Conservation (phyloP, 1,140 invertebrate genomes). For the Sinonovacula constricta region DNA sequence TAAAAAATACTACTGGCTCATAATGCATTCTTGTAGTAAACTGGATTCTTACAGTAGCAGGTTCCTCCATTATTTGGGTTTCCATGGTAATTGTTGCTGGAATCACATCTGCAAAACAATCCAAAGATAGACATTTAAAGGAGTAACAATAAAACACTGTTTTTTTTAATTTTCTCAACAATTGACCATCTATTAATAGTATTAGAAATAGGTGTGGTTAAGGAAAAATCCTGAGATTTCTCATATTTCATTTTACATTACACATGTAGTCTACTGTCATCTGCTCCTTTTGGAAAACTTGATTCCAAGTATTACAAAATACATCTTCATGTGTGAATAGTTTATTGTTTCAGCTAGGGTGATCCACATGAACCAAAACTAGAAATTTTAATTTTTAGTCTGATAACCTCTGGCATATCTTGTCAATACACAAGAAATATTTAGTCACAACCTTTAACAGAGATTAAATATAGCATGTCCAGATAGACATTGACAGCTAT, state of each 20-base stretch:
- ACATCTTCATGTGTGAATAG: too few species aligned
- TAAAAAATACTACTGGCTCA: too few species aligned
- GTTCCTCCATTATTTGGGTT: conserved; percentile 92
- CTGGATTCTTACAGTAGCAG: conserved; percentile 97
- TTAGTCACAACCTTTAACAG: not conserved
- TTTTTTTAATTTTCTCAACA: not conserved
- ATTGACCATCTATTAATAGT: not conserved
- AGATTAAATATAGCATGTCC: not conserved
- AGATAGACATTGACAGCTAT: not conserved
- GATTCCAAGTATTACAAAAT: too few species aligned
- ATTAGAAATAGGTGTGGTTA: not conserved
- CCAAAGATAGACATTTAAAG: conserved; percentile 5
- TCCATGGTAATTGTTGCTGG: conserved; percentile 94
- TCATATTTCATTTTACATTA: too few species aligned
- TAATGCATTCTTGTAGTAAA: too few species aligned
- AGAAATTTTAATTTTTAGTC: too few species aligned
- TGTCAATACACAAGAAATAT: not conserved
- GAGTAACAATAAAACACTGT: not conserved
- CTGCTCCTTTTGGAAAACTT: too few species aligned
- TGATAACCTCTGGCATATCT: not conserved
- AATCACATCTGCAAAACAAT: conserved; percentile 85
- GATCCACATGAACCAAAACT: too few species aligned
- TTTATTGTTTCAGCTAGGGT: too few species aligned
- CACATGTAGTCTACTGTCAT: too few species aligned
- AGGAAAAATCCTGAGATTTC: not conserved